phyloP scores from a whole-genome alignment of 1,140 invertebrate species.

The Drosophila auraria region DNA sequence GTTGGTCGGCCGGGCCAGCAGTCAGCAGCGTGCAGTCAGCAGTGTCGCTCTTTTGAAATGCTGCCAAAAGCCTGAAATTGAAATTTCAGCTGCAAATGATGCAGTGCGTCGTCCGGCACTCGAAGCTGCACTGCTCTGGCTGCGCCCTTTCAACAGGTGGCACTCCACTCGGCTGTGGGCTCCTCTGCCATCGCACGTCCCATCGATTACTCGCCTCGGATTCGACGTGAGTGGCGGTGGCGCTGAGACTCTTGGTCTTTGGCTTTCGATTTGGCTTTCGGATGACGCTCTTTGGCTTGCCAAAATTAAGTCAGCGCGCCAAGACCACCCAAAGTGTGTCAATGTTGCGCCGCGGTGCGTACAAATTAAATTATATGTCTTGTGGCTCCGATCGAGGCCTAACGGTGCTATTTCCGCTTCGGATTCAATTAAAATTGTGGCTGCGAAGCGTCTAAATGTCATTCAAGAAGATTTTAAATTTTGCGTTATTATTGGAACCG shows the following conservation, averaged over 20 bases:
- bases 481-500: too few species aligned
- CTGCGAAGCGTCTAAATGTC: slow-evolving; percentile 22
- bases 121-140: slow-evolving; percentile 19
- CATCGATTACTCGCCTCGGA: slow-evolving; percentile 69
- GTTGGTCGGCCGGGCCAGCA: slow-evolving; percentile 6
- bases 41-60: slow-evolving; percentile 64
- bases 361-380: slow-evolving; percentile 50
- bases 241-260: slow-evolving; percentile 16
- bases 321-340: slow-evolving; percentile 82
- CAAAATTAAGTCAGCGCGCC: slow-evolving; percentile 66
- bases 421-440: slow-evolving; percentile 41
- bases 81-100: slow-evolving; percentile 72
- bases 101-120: slow-evolving; percentile 63
- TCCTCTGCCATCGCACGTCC: slow-evolving; percentile 60
- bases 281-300: slow-evolving; percentile 47
- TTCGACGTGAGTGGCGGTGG: slow-evolving; percentile 46
- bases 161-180: slow-evolving; percentile 8
- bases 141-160: slow-evolving; percentile 76
- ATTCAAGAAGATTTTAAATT: slow-evolving; percentile 7
- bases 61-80: slow-evolving; percentile 80
- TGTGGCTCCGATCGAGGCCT: slow-evolving; percentile 49
- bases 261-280: slow-evolving; percentile 19
- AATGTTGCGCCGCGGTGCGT: slow-evolving; percentile 60
- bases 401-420: slow-evolving; percentile 51
- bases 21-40: slow-evolving; percentile 11